Percentiles rank a stretch among this genome's conserved stretches.
Evolutionary conservation across 2,797 vertebrate genomes (phyloP).

Genomic region (Enteromius argenteus): DNA sequence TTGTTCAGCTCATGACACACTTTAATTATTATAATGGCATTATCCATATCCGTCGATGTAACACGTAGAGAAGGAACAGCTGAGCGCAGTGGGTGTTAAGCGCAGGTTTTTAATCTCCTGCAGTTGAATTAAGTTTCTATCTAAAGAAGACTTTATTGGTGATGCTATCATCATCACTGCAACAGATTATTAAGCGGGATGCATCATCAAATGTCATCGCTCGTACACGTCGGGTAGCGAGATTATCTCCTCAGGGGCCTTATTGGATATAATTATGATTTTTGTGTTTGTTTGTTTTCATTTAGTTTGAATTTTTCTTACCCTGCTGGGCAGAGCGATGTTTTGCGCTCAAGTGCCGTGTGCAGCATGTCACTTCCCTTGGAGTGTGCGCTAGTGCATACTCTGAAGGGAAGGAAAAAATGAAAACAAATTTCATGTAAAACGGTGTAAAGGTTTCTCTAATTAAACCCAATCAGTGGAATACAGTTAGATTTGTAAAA

Average conservation of each 20-base stretch:
- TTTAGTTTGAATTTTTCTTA: constrained; percentile 11
- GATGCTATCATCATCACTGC: constrained; percentile 62
- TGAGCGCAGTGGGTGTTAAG: constrained; percentile 76
- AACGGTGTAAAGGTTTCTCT: neutral
- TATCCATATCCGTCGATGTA: constrained; percentile 79
- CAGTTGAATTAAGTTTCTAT: constrained; percentile 76
- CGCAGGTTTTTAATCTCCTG: constrained; percentile 78
- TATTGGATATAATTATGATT: constrained; percentile 52
- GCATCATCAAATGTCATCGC: constrained; percentile 63
- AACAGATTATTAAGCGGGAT: constrained; percentile 64
- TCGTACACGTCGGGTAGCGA: constrained; percentile 43
- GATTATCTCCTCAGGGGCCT: constrained; percentile 51
- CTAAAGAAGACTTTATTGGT: constrained; percentile 76
- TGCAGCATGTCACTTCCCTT: constrained; percentile 11
- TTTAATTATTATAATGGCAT: constrained; percentile 84
- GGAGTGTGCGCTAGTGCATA: neutral
- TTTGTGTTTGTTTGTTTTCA: constrained; percentile 51
- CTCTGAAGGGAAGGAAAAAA: neutral
- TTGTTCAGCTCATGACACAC: constrained; percentile 79
- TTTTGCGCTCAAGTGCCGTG: neutral
- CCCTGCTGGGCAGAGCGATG: constrained; percentile 28
- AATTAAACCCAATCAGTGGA: neutral
- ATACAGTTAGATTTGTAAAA: neutral
- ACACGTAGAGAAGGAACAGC: constrained; percentile 73
- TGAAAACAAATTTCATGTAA: neutral